Conservation (phyloP, 2,888 invertebrate genomes). For the Mantis religiosa region DNA sequence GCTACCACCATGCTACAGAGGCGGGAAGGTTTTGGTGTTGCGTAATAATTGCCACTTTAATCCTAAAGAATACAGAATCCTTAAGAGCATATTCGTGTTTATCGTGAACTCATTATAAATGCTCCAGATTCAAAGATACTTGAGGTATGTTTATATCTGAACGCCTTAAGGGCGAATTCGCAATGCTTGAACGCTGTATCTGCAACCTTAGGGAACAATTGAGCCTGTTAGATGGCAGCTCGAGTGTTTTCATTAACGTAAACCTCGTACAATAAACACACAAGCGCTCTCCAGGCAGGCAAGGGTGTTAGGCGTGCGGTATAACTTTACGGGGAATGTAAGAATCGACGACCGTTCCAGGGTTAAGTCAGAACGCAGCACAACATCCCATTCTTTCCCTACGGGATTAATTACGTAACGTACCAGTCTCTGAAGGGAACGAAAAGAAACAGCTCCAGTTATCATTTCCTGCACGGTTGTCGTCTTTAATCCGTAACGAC, state of each 20-base stretch:
- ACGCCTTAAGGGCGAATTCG: background rate
- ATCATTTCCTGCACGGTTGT: background rate
- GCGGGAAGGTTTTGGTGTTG: too few relatives aligned
- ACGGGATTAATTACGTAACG: background rate
- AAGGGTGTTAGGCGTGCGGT: background rate
- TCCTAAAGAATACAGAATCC: background rate
- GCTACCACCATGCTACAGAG: too few relatives aligned
- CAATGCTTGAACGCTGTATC: background rate
- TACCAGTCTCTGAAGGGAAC: background rate
- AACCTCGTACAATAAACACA: background rate
- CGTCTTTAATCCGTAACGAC: background rate
- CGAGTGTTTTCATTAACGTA: background rate
- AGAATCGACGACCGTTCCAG: too few relatives aligned
- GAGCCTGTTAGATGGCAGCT: background rate
- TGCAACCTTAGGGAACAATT: background rate
- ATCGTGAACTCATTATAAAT: background rate
- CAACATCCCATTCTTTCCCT: background rate
- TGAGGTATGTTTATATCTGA: background rate
- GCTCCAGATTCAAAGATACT: background rate
- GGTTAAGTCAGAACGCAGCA: background rate
- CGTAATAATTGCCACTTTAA: too few relatives aligned
- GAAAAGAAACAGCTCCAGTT: background rate
- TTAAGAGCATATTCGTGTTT: background rate
- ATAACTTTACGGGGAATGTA: too few relatives aligned
- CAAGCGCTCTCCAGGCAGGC: background rate